These are phyloP conservation scores for Belgica antarctica DNA, from an alignment of 2,888 invertebrate species.

Conservation along the genomic window DNA sequence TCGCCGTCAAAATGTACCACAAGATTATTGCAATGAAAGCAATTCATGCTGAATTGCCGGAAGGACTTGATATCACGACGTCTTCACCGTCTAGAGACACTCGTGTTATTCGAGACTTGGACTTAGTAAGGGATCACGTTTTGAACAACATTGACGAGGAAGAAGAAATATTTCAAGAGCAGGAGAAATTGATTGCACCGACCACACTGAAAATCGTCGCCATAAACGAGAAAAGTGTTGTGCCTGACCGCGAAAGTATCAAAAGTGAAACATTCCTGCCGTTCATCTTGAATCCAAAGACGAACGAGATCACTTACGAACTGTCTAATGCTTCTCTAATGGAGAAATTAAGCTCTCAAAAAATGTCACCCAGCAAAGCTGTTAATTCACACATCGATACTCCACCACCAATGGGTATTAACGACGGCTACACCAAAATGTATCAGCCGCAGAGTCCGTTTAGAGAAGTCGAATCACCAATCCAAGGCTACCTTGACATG, in stretches of 20 bases:
- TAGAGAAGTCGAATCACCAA: background rate
- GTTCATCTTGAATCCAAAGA: background rate
- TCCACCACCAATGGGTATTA: background rate
- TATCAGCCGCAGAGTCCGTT: slow-evolving; percentile 11
- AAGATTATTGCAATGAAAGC: slow-evolving; percentile 23
- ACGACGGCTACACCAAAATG: slow-evolving; percentile 40
- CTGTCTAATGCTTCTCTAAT: background rate
- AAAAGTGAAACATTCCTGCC: background rate
- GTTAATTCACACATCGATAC: background rate
- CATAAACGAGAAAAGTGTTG: background rate
- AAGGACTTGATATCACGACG: slow-evolving; percentile 6
- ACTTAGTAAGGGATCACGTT: background rate
- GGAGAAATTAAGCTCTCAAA: too few species aligned
- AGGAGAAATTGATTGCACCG: background rate
- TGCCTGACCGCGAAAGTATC: background rate
- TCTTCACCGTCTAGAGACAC: background rate
- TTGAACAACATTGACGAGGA: background rate
- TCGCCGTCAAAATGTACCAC: background rate
- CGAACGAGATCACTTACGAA: background rate
- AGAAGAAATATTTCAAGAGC: background rate
- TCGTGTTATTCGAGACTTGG: slow-evolving; percentile 3
- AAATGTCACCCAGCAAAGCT: too few species aligned
- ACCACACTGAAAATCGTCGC: background rate
- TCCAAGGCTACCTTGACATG: slow-evolving; percentile 35
- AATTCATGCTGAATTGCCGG: slow-evolving; percentile 26